phyloP scores from a whole-genome alignment of 2,888 invertebrate genomes.

The Macrosiphum euphorbiae region DNA sequence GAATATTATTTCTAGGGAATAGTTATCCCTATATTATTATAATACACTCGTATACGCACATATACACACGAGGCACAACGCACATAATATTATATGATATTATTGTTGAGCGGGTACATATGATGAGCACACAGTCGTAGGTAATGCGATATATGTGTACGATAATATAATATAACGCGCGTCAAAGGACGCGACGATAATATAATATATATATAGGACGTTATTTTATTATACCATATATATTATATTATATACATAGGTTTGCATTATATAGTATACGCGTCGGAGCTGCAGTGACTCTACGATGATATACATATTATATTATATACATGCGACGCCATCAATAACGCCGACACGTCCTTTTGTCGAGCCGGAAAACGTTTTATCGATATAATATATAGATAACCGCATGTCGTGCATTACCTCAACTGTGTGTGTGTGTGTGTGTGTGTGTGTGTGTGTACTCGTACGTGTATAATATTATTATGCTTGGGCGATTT shows the following conservation, averaged over 20 bases:
- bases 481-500: constrained; percentile 14
- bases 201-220: neutral
- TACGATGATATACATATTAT: constrained; percentile 6
- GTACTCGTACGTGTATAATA: neutral
- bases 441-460: neutral
- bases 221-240: constrained; percentile 9
- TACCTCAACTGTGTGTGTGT: neutral
- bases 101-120: neutral
- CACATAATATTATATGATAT: neutral
- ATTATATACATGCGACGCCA: neutral
- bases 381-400: constrained; percentile 17
- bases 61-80: neutral
- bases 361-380: constrained; percentile 13
- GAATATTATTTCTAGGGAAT: neutral
- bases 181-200: constrained; percentile 9
- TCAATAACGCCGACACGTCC: constrained; percentile 34
- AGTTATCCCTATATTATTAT: neutral
- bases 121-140: neutral
- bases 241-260: neutral
- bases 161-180: neutral
- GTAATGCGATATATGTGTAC: neutral
- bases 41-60: neutral
- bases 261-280: neutral
- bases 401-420: constrained; percentile 14
- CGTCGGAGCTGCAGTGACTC: neutral